These are phyloP conservation scores for Salminus brasiliensis DNA, from an alignment of 2,113 vertebrate species.

Conservation along the genomic window DNA sequence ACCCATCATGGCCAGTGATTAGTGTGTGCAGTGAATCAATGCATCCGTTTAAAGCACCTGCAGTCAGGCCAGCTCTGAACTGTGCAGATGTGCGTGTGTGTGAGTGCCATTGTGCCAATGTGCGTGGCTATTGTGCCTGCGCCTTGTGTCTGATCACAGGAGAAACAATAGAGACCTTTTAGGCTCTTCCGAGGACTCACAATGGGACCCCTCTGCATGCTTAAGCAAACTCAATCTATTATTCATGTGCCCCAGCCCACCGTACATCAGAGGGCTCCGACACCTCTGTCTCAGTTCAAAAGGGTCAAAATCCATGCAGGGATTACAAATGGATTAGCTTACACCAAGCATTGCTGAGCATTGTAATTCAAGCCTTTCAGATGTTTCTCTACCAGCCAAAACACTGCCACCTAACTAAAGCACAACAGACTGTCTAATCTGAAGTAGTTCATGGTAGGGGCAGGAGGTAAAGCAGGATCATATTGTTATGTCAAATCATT, in stretches of 20 bases:
- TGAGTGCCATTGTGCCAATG: neutral
- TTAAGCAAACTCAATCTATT: constrained; percentile 75
- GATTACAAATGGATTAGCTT: constrained; percentile 32
- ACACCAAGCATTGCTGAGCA: constrained; percentile 28
- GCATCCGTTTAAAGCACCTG: neutral
- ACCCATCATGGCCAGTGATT: constrained; percentile 38
- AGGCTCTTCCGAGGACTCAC: constrained; percentile 47
- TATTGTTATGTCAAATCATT: neutral
- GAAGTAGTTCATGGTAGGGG: neutral
- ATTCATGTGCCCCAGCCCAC: constrained; percentile 63
- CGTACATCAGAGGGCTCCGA: constrained; percentile 65
- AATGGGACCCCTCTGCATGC: constrained; percentile 62
- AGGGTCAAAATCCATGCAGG: constrained; percentile 30
- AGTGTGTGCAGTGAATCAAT: constrained; percentile 20
- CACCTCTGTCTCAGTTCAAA: constrained; percentile 51
- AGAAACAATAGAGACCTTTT: constrained; percentile 20
- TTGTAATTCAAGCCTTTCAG: constrained; percentile 15
- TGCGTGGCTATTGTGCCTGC: constrained; percentile 20
- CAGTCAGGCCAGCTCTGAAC: neutral
- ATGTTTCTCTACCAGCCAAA: neutral
- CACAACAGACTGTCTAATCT: too few species aligned
- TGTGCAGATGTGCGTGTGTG: neutral
- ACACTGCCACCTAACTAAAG: neutral
- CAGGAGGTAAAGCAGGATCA: neutral
- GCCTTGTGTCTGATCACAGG: constrained; percentile 28